These are phyloP conservation scores for Drosophila bocki DNA, from an alignment of 1,140 invertebrate species.

Conservation along the genomic window DNA sequence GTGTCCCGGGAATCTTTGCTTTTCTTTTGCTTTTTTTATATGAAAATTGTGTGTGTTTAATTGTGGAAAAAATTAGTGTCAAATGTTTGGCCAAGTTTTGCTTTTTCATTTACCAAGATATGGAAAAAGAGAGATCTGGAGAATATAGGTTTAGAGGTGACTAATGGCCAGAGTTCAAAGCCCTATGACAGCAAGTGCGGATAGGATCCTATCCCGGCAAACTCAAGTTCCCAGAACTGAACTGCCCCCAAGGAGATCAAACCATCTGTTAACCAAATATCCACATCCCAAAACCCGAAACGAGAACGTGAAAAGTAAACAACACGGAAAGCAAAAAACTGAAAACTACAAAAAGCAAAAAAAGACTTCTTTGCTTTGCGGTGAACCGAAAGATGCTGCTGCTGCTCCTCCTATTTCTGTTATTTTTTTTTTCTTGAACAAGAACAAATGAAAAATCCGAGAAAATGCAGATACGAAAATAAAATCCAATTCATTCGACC, in stretches of 20 bases:
- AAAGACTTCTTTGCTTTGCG: slow-evolving; percentile 39
- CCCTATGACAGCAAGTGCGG: slow-evolving; percentile 1
- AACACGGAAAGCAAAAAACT: slow-evolving; percentile 36
- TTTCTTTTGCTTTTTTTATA: slow-evolving; percentile 15
- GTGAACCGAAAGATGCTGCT: slow-evolving; percentile 60
- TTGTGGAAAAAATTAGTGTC: slow-evolving; percentile 61
- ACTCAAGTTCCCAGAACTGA: slow-evolving; percentile 61
- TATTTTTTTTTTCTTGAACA: slow-evolving; percentile 11
- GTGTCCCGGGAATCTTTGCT: slow-evolving; percentile 33
- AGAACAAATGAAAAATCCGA: slow-evolving; percentile 42
- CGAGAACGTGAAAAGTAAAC: slow-evolving; percentile 71
- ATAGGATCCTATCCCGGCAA: slow-evolving; percentile 1
- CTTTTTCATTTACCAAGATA: slow-evolving; percentile 1
- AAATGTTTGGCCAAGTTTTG: slow-evolving; percentile 64
- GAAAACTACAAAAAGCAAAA: slow-evolving; percentile 29
- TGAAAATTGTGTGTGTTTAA: slow-evolving; percentile 63
- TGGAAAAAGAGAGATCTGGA: neutral
- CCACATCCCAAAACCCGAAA: slow-evolving; percentile 62
- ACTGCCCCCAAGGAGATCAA: slow-evolving; percentile 57
- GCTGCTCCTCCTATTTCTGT: slow-evolving; percentile 19
- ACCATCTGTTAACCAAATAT: slow-evolving; percentile 79
- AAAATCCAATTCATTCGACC: slow-evolving; percentile 46
- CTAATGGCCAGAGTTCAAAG: slow-evolving; percentile 69
- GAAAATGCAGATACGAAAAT: slow-evolving; percentile 73
- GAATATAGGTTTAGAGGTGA: slow-evolving; percentile 15